A percentile compares a stretch with the other conserved stretches of the same genome.
These are phyloP conservation scores for Apostichopus californicus DNA, from an alignment of 35 echinoderm and acorn worm species.

Conservation along the genomic window DNA sequence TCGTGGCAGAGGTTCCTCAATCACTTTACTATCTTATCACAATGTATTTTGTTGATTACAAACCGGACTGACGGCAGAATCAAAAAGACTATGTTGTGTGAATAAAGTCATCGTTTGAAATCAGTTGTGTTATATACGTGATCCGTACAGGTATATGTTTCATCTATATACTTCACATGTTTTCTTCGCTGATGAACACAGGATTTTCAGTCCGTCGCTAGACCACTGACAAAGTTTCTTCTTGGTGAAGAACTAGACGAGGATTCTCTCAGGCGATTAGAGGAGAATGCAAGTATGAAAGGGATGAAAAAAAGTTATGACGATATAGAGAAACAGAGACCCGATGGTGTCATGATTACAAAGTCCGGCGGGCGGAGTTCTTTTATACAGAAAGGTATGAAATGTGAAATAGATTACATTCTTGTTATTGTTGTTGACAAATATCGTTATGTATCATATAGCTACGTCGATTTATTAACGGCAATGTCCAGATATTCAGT, in stretches of 20 bases:
- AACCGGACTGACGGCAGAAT: no score
- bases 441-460: no score
- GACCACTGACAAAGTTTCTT: neutral
- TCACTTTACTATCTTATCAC: neutral
- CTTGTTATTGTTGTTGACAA: no score
- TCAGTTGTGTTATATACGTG: no score
- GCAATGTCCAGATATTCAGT: no score
- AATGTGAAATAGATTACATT: no score
- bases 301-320: slow-evolving; percentile 74
- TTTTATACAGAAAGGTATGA: slow-evolving; percentile 65
- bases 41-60: no score
- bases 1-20: no score
- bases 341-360: neutral
- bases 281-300: slow-evolving; percentile 41
- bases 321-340: slow-evolving; percentile 28
- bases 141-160: no score
- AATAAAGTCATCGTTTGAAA: no score
- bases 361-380: slow-evolving; percentile 44
- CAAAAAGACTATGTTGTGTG: no score
- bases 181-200: neutral
- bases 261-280: neutral
- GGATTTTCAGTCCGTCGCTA: neutral
- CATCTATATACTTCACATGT: neutral
- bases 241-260: slow-evolving; percentile 31
- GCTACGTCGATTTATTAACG: no score